A percentile compares a stretch with the other conserved stretches of the same genome.
Conservation (phyloP, 1,140 invertebrate species). For the Orius insidiosus region DNA sequence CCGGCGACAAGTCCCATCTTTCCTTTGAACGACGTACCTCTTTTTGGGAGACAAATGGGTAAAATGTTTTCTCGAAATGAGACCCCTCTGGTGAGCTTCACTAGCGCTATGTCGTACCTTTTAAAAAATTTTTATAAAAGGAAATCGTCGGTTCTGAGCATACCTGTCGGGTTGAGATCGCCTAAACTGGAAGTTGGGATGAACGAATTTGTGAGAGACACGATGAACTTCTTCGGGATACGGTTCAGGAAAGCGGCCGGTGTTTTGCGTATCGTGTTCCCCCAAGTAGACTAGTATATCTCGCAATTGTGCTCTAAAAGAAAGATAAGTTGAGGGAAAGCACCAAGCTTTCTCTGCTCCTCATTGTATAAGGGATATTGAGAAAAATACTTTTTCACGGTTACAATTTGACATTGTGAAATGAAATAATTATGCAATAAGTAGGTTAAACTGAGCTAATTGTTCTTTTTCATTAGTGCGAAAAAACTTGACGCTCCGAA, state of each 20-base stretch:
- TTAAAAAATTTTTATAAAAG: background rate
- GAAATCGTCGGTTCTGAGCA: too few species aligned
- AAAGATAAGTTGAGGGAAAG: slow-evolving; percentile 5
- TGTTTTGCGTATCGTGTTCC: slow-evolving; percentile 59
- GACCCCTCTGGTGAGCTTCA: slow-evolving; percentile 50
- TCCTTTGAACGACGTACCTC: slow-evolving; percentile 30
- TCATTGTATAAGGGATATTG: background rate
- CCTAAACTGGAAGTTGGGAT: slow-evolving; percentile 63
- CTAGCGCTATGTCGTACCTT: slow-evolving; percentile 56
- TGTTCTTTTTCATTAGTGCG: too few species aligned
- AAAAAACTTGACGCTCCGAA: too few species aligned
- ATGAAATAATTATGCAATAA: background rate
- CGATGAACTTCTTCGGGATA: slow-evolving; percentile 48
- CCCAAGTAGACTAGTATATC: slow-evolving; percentile 66
- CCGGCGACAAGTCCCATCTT: slow-evolving; percentile 57
- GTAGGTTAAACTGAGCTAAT: background rate
- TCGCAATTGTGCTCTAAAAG: slow-evolving; percentile 38
- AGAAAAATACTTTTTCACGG: background rate
- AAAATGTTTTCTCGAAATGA: slow-evolving; percentile 48
- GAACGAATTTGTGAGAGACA: slow-evolving; percentile 53
- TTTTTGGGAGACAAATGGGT: slow-evolving; percentile 57
- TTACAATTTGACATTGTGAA: background rate
- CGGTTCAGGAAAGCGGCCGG: slow-evolving; percentile 38
- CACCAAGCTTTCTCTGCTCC: background rate
- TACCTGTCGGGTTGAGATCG: slow-evolving; percentile 64